These are phyloP conservation scores for Scartelaos histophorus DNA, from an alignment of 2,113 vertebrate genomes.

Conservation along the genomic window DNA sequence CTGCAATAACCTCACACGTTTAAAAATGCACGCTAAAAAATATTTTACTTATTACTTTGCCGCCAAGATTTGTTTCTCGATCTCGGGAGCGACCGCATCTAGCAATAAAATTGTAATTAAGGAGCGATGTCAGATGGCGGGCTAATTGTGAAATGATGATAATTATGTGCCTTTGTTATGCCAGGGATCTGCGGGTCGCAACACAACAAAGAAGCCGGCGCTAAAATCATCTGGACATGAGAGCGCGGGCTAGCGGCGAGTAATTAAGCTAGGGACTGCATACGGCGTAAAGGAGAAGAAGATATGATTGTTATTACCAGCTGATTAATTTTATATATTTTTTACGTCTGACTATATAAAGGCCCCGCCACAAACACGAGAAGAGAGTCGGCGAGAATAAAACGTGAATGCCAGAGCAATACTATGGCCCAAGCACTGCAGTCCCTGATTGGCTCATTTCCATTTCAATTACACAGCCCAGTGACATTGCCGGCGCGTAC, in stretches of 20 bases:
- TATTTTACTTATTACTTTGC: slow-evolving; percentile 10
- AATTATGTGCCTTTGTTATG: slow-evolving; percentile 89
- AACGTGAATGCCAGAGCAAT: slow-evolving; percentile 54
- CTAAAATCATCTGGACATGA: slow-evolving; percentile 58
- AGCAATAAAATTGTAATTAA: slow-evolving; percentile 87
- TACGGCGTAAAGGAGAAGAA: slow-evolving; percentile 12
- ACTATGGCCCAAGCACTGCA: slow-evolving; percentile 77
- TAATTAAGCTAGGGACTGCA: background rate
- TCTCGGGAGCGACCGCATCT: slow-evolving; percentile 55
- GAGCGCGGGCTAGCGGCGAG: slow-evolving; percentile 6
- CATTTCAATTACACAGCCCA: slow-evolving; percentile 92
- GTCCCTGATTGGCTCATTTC: slow-evolving; percentile 84
- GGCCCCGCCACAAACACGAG: slow-evolving; percentile 52
- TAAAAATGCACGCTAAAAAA: background rate
- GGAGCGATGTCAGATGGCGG: slow-evolving; percentile 85
- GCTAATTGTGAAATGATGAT: slow-evolving; percentile 96
- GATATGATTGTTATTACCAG: slow-evolving; percentile 79
- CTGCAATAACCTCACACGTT: background rate
- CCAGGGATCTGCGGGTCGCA: slow-evolving; percentile 83
- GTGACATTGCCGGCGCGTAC: slow-evolving; percentile 74
- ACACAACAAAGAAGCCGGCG: slow-evolving; percentile 68
- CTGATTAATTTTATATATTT: slow-evolving; percentile 75
- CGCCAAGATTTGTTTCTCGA: slow-evolving; percentile 70
- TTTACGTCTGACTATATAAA: slow-evolving; percentile 39
- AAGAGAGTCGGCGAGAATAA: slow-evolving; percentile 41